Percentiles rank a stretch among this genome's conserved stretches.
These are phyloP conservation scores for Pilophorus perplexus DNA, from an alignment of 2,888 invertebrate species.

Conservation along the genomic window DNA sequence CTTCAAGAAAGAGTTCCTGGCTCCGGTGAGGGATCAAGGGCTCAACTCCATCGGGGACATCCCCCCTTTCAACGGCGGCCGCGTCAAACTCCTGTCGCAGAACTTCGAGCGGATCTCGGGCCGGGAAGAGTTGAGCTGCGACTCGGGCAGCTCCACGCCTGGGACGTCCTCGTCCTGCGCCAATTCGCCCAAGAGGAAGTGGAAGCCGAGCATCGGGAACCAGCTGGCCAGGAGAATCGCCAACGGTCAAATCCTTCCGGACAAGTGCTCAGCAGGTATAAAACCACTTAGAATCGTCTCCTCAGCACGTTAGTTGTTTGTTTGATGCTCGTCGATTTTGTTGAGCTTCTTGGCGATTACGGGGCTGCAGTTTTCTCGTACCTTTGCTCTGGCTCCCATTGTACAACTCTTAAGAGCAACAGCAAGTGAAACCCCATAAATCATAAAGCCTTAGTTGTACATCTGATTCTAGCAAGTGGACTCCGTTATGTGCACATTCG, in stretches of 20 bases:
- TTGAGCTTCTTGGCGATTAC: too few relatives aligned
- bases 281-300: not conserved
- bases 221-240: constrained; percentile 58
- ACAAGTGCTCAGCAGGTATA: constrained; percentile 56
- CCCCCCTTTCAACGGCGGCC: constrained; percentile 42
- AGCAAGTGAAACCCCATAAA: too few relatives aligned
- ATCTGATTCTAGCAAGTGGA: too few relatives aligned
- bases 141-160: constrained; percentile 59
- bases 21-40: constrained; percentile 45
- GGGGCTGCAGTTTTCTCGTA: too few relatives aligned
- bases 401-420: too few relatives aligned
- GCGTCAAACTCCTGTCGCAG: constrained; percentile 48
- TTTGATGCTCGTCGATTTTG: not conserved
- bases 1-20: constrained; percentile 41
- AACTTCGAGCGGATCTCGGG: constrained; percentile 50
- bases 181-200: constrained; percentile 62
- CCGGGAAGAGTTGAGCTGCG: constrained; percentile 46
- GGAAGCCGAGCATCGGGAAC: constrained; percentile 51
- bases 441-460: too few relatives aligned
- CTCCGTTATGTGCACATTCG: too few relatives aligned
- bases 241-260: constrained; percentile 56
- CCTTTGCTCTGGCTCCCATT: too few relatives aligned
- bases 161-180: constrained; percentile 60
- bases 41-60: constrained; percentile 43
- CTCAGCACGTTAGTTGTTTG: not conserved